phyloP scores from a whole-genome alignment of 2,113 vertebrate genomes.

The Fulmarus glacialis region DNA sequence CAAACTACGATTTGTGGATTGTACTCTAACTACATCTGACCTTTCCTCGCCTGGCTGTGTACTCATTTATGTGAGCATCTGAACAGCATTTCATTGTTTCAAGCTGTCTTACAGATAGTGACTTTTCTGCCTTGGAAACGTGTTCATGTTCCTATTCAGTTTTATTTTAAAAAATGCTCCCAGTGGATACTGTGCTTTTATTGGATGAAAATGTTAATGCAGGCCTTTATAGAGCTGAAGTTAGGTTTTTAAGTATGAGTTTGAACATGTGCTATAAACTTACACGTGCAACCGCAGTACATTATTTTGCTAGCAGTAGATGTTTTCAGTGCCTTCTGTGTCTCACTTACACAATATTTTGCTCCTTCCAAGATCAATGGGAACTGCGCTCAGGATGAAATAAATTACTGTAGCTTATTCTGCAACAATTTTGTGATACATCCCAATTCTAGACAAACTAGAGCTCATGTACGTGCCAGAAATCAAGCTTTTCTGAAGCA shows the following conservation, averaged over 20 bases:
- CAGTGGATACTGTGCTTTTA: background rate
- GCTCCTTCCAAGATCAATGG: background rate
- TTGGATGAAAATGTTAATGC: background rate
- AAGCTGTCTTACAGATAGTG: background rate
- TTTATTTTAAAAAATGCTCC: background rate
- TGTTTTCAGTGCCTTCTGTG: background rate
- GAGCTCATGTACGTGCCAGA: background rate
- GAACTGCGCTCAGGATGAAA: background rate
- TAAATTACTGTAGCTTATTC: background rate
- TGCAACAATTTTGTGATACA: background rate
- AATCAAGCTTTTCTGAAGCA: background rate
- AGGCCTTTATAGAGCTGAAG: background rate
- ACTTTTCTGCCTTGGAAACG: background rate
- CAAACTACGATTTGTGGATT: constrained; percentile 19
- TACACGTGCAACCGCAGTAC: accelerated
- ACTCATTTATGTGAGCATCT: background rate
- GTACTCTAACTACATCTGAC: constrained; percentile 25
- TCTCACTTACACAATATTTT: background rate
- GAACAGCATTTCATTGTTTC: background rate
- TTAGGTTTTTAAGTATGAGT: background rate
- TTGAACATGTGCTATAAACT: background rate
- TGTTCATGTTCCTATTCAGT: background rate
- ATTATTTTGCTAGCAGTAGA: background rate
- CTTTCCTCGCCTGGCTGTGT: background rate
- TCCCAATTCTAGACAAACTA: background rate